Evolutionary conservation across 2,113 vertebrate genomes (phyloP).

Genomic region (Irena cyanogastra): DNA sequence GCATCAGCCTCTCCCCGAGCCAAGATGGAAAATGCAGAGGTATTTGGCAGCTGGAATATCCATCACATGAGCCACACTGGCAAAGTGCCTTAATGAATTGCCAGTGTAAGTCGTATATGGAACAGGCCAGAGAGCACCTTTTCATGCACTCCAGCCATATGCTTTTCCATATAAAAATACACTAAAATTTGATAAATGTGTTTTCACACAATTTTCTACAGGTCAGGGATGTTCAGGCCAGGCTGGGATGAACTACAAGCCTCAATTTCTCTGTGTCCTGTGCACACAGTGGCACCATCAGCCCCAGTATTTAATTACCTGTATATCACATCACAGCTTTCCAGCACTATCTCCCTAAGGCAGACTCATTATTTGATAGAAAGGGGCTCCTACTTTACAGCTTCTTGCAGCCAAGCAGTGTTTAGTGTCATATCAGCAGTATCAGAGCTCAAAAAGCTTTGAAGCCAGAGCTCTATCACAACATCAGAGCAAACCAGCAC

Average conservation of each 20-base stretch:
- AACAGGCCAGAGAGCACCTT: background rate
- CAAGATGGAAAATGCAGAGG: background rate
- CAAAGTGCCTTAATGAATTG: background rate
- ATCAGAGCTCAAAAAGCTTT: background rate
- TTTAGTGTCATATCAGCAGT: background rate
- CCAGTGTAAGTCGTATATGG: rapidly evolving
- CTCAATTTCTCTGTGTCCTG: background rate
- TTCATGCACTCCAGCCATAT: background rate
- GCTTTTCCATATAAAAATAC: background rate
- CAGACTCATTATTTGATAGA: background rate
- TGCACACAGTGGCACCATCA: background rate
- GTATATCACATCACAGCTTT: background rate
- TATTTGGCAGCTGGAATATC: background rate
- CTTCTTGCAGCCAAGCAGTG: background rate
- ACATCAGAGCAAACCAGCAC: background rate
- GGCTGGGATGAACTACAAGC: background rate
- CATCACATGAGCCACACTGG: rapidly evolving
- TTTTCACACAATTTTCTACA: background rate
- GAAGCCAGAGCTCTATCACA: background rate
- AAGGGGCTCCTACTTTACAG: background rate
- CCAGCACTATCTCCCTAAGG: background rate
- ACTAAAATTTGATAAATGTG: background rate
- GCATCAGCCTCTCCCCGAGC: background rate
- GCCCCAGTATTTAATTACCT: background rate
- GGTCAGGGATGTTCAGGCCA: background rate